Percentiles rank a stretch among this genome's conserved stretches.
Conservation (phyloP, 2,888 invertebrate genomes). For the Thymelicus sylvestris region DNA sequence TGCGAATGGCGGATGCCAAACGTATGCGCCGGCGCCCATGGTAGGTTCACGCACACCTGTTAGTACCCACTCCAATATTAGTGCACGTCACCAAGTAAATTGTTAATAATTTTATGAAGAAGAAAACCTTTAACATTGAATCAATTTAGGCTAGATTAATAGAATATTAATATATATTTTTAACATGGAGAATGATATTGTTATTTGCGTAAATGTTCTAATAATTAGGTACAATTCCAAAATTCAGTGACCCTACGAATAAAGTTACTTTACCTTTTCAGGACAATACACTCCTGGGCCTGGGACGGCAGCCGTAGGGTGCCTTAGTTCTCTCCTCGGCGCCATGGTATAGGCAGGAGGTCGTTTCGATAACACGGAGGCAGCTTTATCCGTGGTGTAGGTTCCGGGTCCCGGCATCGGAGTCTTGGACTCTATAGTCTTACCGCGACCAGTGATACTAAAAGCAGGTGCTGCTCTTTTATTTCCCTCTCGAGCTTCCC, state of each 20-base stretch:
- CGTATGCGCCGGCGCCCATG: slow-evolving; percentile 88
- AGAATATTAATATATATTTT: neutral
- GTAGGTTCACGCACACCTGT: slow-evolving; percentile 84
- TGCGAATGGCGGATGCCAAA: slow-evolving; percentile 92
- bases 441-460: slow-evolving; percentile 93
- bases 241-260: neutral
- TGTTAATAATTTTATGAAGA: too few species aligned
- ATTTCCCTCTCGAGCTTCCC: slow-evolving; percentile 80
- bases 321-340: slow-evolving; percentile 72
- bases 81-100: neutral
- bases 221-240: neutral
- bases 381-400: slow-evolving; percentile 85
- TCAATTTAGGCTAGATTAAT: too few species aligned
- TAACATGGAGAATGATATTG: neutral
- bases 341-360: slow-evolving; percentile 96
- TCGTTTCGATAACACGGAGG: slow-evolving; percentile 67
- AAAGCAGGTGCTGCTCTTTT: slow-evolving; percentile 92
- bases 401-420: slow-evolving; percentile 93
- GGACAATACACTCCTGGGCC: slow-evolving; percentile 88
- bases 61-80: slow-evolving; percentile 55
- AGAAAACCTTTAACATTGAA: too few species aligned
- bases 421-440: slow-evolving; percentile 72
- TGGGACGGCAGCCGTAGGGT: slow-evolving; percentile 70
- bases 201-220: neutral
- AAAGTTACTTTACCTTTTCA: slow-evolving; percentile 78